These are phyloP conservation scores for Hartigia nigra DNA, from an alignment of 2,888 invertebrate genomes.

Conservation along the genomic window DNA sequence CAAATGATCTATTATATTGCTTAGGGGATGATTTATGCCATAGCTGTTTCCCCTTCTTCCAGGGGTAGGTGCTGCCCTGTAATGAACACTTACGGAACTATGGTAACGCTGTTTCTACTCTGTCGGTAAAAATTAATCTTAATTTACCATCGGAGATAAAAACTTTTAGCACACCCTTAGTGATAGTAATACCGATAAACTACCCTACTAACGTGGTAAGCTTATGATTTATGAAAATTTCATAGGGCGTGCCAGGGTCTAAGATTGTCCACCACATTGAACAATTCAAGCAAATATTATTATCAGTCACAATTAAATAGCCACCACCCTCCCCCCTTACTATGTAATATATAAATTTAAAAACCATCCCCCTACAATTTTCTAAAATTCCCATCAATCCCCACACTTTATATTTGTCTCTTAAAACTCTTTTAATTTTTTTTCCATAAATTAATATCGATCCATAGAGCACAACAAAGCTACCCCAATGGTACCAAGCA, in stretches of 20 bases:
- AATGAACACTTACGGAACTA: not conserved
- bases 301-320: not conserved
- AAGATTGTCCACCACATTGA: not conserved
- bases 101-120: not conserved
- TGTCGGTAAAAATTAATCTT: not conserved
- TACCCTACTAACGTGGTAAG: not conserved
- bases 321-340: not conserved
- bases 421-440: not conserved
- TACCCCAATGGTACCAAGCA: constrained; percentile 5
- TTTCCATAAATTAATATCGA: not conserved
- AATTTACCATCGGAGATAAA: not conserved
- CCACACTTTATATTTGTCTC: not conserved
- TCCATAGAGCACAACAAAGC: not conserved
- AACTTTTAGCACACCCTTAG: not conserved
- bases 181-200: not conserved
- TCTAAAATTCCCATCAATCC: not conserved
- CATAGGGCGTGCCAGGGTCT: not conserved
- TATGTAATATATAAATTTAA: not conserved
- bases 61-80: not conserved
- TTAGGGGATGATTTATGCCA: not conserved
- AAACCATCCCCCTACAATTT: not conserved
- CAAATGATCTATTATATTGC: not conserved
- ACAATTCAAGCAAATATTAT: not conserved
- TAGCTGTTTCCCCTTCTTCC: not conserved
- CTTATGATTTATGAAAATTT: not conserved